These are phyloP conservation scores for Antitype chi DNA, from an alignment of 2,888 invertebrate genomes.

Conservation along the genomic window DNA sequence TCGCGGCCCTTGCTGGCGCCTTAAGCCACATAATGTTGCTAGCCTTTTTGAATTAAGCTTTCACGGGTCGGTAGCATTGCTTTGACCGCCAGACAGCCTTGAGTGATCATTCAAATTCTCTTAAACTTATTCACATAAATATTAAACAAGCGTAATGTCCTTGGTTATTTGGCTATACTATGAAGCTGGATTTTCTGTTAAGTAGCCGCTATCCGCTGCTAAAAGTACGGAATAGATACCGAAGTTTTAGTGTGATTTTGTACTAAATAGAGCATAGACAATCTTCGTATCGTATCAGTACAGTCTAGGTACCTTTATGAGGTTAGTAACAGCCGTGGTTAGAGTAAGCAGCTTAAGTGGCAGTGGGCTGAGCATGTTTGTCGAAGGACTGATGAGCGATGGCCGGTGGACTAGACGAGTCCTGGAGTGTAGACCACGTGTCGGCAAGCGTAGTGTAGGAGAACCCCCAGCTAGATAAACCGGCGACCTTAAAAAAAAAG, in stretches of 20 bases:
- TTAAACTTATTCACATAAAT: slow-evolving; percentile 36
- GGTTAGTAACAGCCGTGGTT: not conserved
- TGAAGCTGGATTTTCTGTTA: not conserved
- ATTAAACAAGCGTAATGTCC: slow-evolving; percentile 19
- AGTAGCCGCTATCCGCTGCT: not conserved
- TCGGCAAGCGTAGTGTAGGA: too few relatives aligned
- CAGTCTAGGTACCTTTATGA: not conserved
- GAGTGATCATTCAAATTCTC: slow-evolving; percentile 24
- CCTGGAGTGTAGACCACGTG: too few relatives aligned
- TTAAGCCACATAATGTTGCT: not conserved
- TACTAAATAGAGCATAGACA: not conserved
- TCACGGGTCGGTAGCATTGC: slow-evolving; percentile 16
- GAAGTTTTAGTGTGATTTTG: not conserved
- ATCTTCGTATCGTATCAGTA: not conserved
- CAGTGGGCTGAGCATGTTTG: too few relatives aligned
- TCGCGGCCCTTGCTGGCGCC: not conserved
- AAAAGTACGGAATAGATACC: not conserved
- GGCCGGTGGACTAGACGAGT: too few relatives aligned
- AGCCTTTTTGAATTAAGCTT: slow-evolving; percentile 11
- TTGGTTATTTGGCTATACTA: not conserved
- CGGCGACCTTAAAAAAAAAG: too few relatives aligned
- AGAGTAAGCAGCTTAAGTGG: too few relatives aligned
- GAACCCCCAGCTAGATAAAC: too few relatives aligned
- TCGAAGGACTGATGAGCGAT: too few relatives aligned
- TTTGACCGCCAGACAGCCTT: slow-evolving; percentile 37